Base-by-base conservation (phyloP, 2,888 invertebrate genomes). In the Drosophila lutescens region DNA sequence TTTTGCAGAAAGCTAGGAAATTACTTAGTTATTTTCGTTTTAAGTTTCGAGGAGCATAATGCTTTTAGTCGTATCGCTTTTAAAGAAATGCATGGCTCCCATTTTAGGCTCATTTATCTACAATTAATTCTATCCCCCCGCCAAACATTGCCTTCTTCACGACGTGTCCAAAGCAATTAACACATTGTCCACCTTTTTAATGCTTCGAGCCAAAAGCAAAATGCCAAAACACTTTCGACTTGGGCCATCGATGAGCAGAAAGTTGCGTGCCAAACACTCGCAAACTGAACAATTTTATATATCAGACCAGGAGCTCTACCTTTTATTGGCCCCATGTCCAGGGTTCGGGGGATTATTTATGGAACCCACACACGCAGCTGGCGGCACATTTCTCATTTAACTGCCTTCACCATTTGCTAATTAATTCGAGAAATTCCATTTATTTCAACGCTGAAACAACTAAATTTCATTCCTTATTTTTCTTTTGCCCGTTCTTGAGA, bases 351-450 rank as follows among this genome's bases (percentile, higher is more conserved):
- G 23, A 38, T 46, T 74, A 85, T 85, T 85, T 86, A 85, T 88
- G 87, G 62, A 60, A 47, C 65, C 46, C 72, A 66, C 58, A 56
- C 85, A 85, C 87, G 87, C 87, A 85, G 75, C 68, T 68, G 62
- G 76, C 71, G 80, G 78, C 77, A 74, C 86, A 84, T 86, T 88
- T 88, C 84, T 81, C 87, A 79, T 89, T 87, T 81, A 87, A 86
- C 85, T 79, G 89, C 88, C 75, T 76, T 72, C 71, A 83, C 82
- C 87, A 88, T 89, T 89, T 86, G 81, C 90, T 90, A 90, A 90
- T 90, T 90, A 90, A 90, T 89, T 86, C 79, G 84, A 77, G 76
- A 84, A 66, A 63, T 43, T 86, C 83, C 83, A 83, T 79, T 81
- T 79, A 76, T 82, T 77, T 83, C 75, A 74, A 73, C 74, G 77